These are phyloP conservation scores for Physella acuta DNA, from an alignment of 1,140 invertebrate species.

Conservation along the genomic window DNA sequence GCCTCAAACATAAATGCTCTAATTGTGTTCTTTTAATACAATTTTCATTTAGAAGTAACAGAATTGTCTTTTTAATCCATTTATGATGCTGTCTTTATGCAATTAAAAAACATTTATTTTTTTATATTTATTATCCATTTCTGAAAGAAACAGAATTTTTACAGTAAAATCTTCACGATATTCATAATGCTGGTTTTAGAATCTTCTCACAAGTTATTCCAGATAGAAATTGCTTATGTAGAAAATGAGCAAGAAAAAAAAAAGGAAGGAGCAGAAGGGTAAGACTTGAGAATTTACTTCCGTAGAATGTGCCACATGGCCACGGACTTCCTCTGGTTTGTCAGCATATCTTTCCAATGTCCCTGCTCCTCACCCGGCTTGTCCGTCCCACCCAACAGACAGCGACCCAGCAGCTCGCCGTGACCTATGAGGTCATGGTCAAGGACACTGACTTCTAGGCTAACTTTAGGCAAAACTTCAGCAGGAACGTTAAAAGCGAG, in stretches of 20 bases:
- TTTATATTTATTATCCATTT: background rate
- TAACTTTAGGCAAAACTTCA: constrained; percentile 47
- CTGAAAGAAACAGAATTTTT: background rate
- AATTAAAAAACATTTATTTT: background rate
- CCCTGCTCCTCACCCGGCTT: constrained; percentile 71
- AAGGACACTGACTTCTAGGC: constrained; percentile 46
- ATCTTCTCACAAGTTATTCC: background rate
- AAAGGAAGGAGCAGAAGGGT: background rate
- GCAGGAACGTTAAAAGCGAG: constrained; percentile 66
- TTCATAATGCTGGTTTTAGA: background rate
- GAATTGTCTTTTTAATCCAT: too few species aligned
- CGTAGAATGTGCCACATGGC: constrained; percentile 84
- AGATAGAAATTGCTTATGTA: background rate
- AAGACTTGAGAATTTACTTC: constrained; percentile 48
- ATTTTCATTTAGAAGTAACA: too few species aligned
- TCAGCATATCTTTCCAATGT: constrained; percentile 83
- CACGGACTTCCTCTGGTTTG: constrained; percentile 76
- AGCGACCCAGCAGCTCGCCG: constrained; percentile 45
- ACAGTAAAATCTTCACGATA: background rate
- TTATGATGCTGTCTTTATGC: too few species aligned
- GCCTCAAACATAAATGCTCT: too few species aligned
- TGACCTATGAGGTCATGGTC: constrained; percentile 53
- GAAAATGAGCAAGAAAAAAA: background rate
- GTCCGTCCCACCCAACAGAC: constrained; percentile 53
- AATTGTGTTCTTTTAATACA: too few species aligned